Evolutionary conservation across 2,113 vertebrate genomes (phyloP).

Genomic region (Trichechus manatus): DNA sequence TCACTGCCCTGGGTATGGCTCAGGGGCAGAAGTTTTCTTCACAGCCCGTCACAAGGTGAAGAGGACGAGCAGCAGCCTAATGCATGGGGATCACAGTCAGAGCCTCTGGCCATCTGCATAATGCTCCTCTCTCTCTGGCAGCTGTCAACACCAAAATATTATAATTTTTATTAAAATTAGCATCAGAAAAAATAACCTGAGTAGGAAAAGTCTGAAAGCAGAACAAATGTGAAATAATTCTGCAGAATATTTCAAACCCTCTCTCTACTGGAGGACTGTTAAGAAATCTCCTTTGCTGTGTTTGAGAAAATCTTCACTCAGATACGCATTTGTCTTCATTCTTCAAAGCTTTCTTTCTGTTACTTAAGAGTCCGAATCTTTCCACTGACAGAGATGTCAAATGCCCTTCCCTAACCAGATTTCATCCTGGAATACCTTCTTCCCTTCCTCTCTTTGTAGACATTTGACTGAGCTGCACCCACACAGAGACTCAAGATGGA

Average conservation of each 20-base stretch:
- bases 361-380: conserved; percentile 71
- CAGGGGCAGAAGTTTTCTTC: not conserved
- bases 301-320: conserved; percentile 51
- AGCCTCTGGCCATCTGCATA: not conserved
- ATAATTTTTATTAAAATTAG: conserved; percentile 7
- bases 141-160: not conserved
- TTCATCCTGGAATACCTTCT: conserved; percentile 12
- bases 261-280: not conserved
- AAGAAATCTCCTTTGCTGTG: conserved; percentile 10
- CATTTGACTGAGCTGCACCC: conserved; percentile 68
- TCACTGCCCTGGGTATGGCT: not conserved
- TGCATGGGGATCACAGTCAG: not conserved
- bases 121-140: not conserved
- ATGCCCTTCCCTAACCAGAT: conserved; percentile 25
- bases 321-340: conserved; percentile 57
- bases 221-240: not conserved
- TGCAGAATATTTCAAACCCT: not conserved
- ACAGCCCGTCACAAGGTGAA: not conserved
- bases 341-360: conserved; percentile 52
- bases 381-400: conserved; percentile 26
- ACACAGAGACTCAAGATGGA: conserved; percentile 40
- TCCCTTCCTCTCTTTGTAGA: not conserved
- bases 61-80: not conserved
- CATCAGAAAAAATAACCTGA: not conserved
- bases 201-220: not conserved